phyloP scores from a whole-genome alignment of 2,797 vertebrate species.

The Ispidina lecontei region DNA sequence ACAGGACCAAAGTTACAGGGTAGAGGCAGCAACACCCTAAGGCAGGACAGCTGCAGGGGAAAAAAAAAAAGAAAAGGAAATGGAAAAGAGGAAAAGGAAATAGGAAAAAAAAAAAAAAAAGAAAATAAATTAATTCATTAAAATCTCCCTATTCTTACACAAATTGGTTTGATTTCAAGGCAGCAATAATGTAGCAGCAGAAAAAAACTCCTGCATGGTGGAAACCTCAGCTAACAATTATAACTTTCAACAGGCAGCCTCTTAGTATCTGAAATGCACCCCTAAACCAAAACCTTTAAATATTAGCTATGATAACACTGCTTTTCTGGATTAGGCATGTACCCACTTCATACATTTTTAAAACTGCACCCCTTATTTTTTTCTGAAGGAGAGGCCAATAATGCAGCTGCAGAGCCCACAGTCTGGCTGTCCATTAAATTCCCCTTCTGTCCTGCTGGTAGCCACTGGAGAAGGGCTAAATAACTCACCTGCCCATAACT shows the following conservation, averaged over 20 bases:
- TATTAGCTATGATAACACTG: background rate
- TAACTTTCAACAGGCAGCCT: slow-evolving; percentile 1
- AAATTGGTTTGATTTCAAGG: background rate
- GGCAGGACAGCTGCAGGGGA: background rate
- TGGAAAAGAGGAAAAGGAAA: background rate
- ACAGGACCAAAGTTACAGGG: background rate
- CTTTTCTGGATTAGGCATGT: background rate
- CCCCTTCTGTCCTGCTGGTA: background rate
- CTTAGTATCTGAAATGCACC: background rate
- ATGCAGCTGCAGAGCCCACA: slow-evolving; percentile 3
- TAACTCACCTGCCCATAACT: slow-evolving; percentile 92
- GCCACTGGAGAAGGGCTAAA: background rate
- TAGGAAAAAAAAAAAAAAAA: no score
- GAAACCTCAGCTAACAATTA: slow-evolving; percentile 12
- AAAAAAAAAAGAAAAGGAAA: background rate
- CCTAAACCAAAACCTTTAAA: slow-evolving; percentile 27
- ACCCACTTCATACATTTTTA: slow-evolving; percentile 20
- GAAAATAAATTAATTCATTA: no score
- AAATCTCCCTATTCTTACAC: background rate
- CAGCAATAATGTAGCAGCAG: background rate
- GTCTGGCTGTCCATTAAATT: slow-evolving; percentile 29
- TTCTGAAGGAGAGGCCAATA: slow-evolving; percentile 28
- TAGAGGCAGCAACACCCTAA: background rate
- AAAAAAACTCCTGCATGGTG: background rate
- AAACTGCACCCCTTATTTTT: background rate